A percentile compares a stretch with the other conserved stretches of the same genome.
Evolutionary conservation across 2,888 invertebrate genomes (phyloP).

Genomic region (Yponomeuta malinellus): DNA sequence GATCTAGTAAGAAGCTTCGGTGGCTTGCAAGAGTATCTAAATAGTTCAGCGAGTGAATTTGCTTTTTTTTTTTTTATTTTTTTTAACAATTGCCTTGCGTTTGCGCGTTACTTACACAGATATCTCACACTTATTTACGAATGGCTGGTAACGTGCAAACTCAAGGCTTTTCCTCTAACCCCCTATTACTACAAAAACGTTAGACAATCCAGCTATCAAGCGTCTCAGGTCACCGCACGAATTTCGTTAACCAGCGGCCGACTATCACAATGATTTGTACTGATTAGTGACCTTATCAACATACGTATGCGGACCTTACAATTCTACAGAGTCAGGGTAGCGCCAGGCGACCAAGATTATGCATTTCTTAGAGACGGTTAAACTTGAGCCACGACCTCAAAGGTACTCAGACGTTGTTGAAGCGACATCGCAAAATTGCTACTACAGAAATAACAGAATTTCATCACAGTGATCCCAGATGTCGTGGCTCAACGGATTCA

Average conservation of each 20-base stretch:
- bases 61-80: background rate
- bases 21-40: background rate
- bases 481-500: background rate
- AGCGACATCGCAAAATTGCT: background rate
- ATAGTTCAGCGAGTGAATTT: background rate
- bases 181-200: background rate
- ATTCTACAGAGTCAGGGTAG: too few species aligned
- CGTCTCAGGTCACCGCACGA: background rate
- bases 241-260: background rate
- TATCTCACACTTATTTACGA: background rate
- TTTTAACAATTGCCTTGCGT: background rate
- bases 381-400: background rate
- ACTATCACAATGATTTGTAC: background rate
- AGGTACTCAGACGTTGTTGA: background rate
- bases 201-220: background rate
- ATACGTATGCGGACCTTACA: background rate
- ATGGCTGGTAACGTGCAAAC: background rate
- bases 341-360: too few species aligned
- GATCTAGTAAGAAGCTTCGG: background rate
- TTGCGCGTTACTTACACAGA: background rate
- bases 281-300: background rate
- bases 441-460: background rate
- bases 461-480: background rate
- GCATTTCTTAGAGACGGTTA: too few species aligned
- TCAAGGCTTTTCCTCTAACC: background rate